Evolutionary conservation across 2,797 vertebrate species (phyloP).

Genomic region (Strix occidentalis): DNA sequence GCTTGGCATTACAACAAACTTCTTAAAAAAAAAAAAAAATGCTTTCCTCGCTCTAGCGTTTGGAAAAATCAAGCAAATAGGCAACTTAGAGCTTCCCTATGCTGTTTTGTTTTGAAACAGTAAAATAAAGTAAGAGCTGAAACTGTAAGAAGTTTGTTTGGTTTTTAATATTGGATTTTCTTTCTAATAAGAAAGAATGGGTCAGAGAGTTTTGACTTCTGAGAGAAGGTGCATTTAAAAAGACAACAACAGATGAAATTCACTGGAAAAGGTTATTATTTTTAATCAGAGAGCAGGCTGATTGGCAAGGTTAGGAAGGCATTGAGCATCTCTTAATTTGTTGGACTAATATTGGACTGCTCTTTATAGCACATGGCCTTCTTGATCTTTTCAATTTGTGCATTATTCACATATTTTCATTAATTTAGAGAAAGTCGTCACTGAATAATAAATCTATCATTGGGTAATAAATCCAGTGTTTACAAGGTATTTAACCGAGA

Average conservation of each 20-base stretch:
- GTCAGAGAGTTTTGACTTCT: not conserved
- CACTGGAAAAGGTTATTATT: not conserved
- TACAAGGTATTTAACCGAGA: conserved; percentile 45
- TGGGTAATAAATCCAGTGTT: conserved; percentile 50
- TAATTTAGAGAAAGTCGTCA: conserved; percentile 31
- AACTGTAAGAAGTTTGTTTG: not conserved
- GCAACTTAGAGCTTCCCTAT: not conserved
- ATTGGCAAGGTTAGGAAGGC: not conserved
- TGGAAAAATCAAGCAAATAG: not conserved
- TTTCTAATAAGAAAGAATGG: not conserved
- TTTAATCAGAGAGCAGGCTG: not conserved
- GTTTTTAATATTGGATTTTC: not conserved
- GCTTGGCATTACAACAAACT: not conserved
- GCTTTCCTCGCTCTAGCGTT: not conserved
- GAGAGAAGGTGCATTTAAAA: not conserved
- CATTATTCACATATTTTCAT: conserved; percentile 43
- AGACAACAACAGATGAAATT: not conserved
- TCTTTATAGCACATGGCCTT: conserved; percentile 1
- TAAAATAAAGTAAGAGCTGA: not conserved
- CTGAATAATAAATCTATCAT: conserved; percentile 42
- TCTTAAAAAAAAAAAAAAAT: not conserved
- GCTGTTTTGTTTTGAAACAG: not conserved
- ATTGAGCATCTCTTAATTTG: not conserved
- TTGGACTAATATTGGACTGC: not conserved
- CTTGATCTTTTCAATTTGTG: conserved; percentile 27